These are phyloP conservation scores for Scaptodrosophila lebanonensis DNA, from an alignment of 1,140 invertebrate genomes.

Conservation along the genomic window DNA sequence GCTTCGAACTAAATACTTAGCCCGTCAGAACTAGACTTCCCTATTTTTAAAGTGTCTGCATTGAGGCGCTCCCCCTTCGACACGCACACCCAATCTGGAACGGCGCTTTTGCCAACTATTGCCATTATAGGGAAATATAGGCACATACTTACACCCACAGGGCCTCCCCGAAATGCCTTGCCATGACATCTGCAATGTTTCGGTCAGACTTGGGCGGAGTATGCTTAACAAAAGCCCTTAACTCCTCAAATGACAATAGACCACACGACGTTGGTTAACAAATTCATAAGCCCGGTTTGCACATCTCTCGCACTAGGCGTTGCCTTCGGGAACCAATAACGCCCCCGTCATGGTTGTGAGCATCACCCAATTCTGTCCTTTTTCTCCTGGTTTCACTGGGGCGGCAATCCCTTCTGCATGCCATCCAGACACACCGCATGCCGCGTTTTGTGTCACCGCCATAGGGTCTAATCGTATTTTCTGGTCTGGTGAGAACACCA, in stretches of 20 bases:
- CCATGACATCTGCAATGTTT: too few species aligned
- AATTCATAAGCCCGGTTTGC: slow-evolving; percentile 28
- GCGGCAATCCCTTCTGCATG: too few species aligned
- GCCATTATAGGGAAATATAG: slow-evolving; percentile 37
- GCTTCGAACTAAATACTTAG: slow-evolving; percentile 5
- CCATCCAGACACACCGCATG: neutral
- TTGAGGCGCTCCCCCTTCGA: slow-evolving; percentile 39
- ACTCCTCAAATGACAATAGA: slow-evolving; percentile 15
- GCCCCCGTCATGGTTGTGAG: slow-evolving; percentile 12
- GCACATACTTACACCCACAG: slow-evolving; percentile 29
- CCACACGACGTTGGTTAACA: slow-evolving; percentile 48
- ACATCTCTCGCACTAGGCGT: slow-evolving; percentile 1
- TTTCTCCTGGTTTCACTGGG: too few species aligned
- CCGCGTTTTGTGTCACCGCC: neutral
- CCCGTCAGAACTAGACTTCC: too few species aligned
- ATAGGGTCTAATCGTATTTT: neutral
- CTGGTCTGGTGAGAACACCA: neutral
- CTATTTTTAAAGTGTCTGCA: too few species aligned
- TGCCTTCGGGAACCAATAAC: slow-evolving; percentile 1
- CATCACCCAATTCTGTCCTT: too few species aligned
- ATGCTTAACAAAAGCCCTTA: too few species aligned
- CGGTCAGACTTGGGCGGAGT: too few species aligned
- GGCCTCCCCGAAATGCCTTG: slow-evolving; percentile 30
- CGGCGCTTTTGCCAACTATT: slow-evolving; percentile 1
- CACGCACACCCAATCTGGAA: slow-evolving; percentile 49